Evolutionary conservation across 2,113 vertebrate genomes (phyloP).

Genomic region (Anolis carolinensis): DNA sequence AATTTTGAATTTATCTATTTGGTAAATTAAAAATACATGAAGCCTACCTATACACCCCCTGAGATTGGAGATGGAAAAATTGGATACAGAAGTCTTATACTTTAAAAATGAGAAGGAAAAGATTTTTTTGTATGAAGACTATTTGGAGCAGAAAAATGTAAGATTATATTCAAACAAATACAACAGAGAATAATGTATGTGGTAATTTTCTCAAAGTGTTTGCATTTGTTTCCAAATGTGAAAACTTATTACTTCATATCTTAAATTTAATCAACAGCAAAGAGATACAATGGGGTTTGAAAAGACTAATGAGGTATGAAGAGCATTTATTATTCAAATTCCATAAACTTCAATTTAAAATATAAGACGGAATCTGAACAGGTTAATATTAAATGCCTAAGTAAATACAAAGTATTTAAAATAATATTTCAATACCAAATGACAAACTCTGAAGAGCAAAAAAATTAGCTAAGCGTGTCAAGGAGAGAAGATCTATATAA

Average conservation of each 20-base stretch:
- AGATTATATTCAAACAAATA: background rate
- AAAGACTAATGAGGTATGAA: background rate
- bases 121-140: too few species aligned
- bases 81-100: too few species aligned
- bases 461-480: background rate
- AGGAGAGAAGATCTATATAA: too few species aligned
- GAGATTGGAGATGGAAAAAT: background rate
- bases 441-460: background rate
- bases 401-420: background rate
- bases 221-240: background rate
- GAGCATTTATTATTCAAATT: background rate
- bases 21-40: too few species aligned
- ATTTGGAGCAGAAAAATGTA: background rate
- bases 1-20: background rate
- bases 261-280: background rate
- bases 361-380: background rate
- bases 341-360: background rate
- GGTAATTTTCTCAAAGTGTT: background rate
- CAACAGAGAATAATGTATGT: background rate
- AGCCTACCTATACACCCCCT: background rate
- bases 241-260: background rate
- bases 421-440: background rate
- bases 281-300: background rate
- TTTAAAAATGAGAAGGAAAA: background rate
- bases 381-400: background rate